Evolutionary conservation across 2,113 vertebrate species (phyloP).

Genomic region (Zeus faber): DNA sequence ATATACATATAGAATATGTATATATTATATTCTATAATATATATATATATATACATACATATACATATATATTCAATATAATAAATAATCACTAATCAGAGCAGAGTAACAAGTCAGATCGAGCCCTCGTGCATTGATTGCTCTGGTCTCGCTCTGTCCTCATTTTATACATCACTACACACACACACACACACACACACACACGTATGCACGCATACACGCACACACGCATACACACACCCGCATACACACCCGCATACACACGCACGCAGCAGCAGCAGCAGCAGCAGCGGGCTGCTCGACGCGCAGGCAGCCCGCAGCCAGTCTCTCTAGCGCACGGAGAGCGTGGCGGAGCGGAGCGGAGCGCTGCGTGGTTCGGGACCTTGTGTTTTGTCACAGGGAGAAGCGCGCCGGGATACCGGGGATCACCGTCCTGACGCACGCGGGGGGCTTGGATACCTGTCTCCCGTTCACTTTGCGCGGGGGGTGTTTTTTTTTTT

Average conservation of each 20-base stretch:
- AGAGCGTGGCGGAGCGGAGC: conserved; percentile 70
- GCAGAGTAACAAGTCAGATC: conserved; percentile 64
- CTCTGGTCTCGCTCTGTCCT: conserved; percentile 73
- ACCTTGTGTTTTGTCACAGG: conserved; percentile 45
- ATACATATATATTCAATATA: background rate
- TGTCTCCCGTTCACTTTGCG: conserved; percentile 47
- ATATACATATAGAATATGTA: background rate
- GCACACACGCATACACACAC: conserved; percentile 5
- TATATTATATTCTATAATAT: too few relatives aligned
- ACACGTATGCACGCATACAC: conserved; percentile 17
- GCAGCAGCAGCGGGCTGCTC: conserved; percentile 34
- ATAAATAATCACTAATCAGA: conserved; percentile 36
- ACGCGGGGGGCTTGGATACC: conserved; percentile 58
- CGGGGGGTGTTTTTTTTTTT: too few relatives aligned
- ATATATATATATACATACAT: too few relatives aligned
- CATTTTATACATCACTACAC: conserved; percentile 59
- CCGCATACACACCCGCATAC: conserved; percentile 37
- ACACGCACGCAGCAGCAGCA: conserved; percentile 10
- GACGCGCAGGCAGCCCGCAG: conserved; percentile 62
- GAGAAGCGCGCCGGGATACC: conserved; percentile 48
- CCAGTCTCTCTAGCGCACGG: conserved; percentile 63
- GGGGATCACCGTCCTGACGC: conserved; percentile 57
- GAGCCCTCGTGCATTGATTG: conserved; percentile 74
- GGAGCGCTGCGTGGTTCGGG: conserved; percentile 65
- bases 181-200: conserved; percentile 23